phyloP scores from a whole-genome alignment of 2,797 vertebrate genomes.

The Lepilemur ruficaudatus region DNA sequence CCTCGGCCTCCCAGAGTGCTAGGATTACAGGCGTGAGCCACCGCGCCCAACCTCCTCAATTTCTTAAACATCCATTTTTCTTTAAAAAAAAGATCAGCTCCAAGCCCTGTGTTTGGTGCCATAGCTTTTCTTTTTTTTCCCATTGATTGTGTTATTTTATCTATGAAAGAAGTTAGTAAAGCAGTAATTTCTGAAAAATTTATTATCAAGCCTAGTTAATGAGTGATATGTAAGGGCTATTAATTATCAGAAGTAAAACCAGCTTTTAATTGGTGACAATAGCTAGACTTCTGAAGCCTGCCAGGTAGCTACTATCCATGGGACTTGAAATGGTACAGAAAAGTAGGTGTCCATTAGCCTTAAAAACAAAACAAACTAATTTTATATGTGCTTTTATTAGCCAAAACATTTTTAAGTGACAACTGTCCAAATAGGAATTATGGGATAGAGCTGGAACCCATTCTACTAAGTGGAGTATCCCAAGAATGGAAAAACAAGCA shows the following conservation, averaged over 20 bases:
- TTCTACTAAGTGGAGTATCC: too few species aligned
- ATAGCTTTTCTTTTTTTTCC: not conserved
- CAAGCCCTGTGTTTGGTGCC: not conserved
- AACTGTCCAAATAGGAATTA: not conserved
- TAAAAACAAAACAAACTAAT: not conserved
- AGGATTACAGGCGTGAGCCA: too few species aligned
- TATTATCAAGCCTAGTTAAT: not conserved
- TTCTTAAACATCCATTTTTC: not conserved
- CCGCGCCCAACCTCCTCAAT: too few species aligned
- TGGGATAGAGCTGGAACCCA: too few species aligned
- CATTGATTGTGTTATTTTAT: not conserved
- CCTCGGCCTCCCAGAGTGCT: too few species aligned
- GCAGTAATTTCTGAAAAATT: not conserved
- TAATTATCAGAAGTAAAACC: conserved; percentile 9
- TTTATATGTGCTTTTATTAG: not conserved
- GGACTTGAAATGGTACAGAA: not conserved
- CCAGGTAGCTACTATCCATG: not conserved
- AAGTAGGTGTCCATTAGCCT: not conserved
- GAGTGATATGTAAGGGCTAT: not conserved
- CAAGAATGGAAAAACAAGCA: too few species aligned
- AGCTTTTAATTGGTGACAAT: not conserved
- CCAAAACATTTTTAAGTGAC: not conserved
- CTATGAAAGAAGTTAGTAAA: not conserved
- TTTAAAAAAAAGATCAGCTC: not conserved
- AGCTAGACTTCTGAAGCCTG: not conserved